A percentile compares a stretch with the other conserved stretches of the same genome.
Evolutionary conservation across 1,140 invertebrate species (phyloP).

Genomic region (Trichogramma pretiosum): DNA sequence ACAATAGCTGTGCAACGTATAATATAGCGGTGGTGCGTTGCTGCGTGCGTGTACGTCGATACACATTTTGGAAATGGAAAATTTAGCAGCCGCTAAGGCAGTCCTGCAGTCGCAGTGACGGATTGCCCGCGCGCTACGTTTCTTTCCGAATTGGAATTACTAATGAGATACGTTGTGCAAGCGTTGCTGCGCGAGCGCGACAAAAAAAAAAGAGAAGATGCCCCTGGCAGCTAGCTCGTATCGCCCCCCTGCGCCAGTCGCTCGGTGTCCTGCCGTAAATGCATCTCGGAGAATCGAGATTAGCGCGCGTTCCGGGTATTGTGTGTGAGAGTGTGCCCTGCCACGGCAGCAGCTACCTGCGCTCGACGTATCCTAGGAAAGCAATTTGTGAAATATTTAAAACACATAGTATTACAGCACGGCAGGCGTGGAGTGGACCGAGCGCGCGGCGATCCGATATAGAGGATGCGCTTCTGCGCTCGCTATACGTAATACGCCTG

Average conservation of each 20-base stretch:
- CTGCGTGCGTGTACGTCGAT: constrained; percentile 23
- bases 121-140: neutral
- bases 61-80: constrained; percentile 42
- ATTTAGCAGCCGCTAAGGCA: constrained; percentile 20
- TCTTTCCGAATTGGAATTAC: neutral
- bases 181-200: too few species aligned
- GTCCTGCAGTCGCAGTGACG: neutral
- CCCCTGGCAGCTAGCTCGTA: too few species aligned
- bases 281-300: neutral
- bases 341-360: too few species aligned
- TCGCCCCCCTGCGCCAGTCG: too few species aligned
- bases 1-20: too few species aligned
- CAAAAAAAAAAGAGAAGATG: too few species aligned
- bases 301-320: neutral
- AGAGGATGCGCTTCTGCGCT: too few species aligned
- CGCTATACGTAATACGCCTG: constrained; percentile 19
- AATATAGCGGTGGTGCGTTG: too few species aligned
- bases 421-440: constrained; percentile 23
- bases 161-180: neutral
- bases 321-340: too few species aligned
- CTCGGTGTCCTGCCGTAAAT: too few species aligned
- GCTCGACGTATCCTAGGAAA: constrained; percentile 44
- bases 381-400: constrained; percentile 47
- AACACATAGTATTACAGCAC: constrained; percentile 42
- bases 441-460: too few species aligned